A percentile compares a stretch with the other conserved stretches of the same genome.
These are phyloP conservation scores for Antheraea yamamai DNA, from an alignment of 2,888 invertebrate genomes.

Conservation along the genomic window DNA sequence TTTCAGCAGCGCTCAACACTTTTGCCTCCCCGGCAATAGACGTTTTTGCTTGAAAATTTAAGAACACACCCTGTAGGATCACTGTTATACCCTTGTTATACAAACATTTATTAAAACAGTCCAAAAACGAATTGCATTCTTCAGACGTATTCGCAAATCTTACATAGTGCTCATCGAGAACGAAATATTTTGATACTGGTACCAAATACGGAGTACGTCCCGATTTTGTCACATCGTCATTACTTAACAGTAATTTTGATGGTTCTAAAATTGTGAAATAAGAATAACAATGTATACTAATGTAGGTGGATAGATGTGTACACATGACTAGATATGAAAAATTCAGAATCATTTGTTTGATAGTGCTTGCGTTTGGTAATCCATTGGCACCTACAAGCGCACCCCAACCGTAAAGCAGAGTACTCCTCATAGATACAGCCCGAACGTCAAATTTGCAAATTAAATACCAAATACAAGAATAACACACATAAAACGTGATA, in stretches of 20 bases:
- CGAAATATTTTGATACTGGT: constrained; percentile 47
- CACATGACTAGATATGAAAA: constrained; percentile 55
- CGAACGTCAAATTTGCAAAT: constrained; percentile 48
- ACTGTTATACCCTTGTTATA: constrained; percentile 53
- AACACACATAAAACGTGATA: constrained; percentile 53
- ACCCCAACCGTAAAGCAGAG: constrained; percentile 58
- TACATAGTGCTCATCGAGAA: constrained; percentile 48
- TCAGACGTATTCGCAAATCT: constrained; percentile 47
- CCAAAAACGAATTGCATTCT: constrained; percentile 46
- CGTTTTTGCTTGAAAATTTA: constrained; percentile 51
- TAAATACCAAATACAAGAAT: constrained; percentile 50
- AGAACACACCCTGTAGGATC: constrained; percentile 48
- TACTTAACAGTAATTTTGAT: constrained; percentile 50
- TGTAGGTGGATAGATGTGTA: constrained; percentile 55
- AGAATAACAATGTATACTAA: constrained; percentile 60
- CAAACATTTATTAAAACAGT: constrained; percentile 47
- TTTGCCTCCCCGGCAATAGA: constrained; percentile 59
- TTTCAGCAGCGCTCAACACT: constrained; percentile 49
- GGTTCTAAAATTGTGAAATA: constrained; percentile 61
- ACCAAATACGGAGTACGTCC: constrained; percentile 48
- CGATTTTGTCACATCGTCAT: constrained; percentile 53
- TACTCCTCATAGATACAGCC: constrained; percentile 40
- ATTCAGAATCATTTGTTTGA: constrained; percentile 61
- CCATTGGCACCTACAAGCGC: constrained; percentile 54
- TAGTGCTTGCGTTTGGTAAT: constrained; percentile 47